Evolutionary conservation across 2,888 invertebrate genomes (phyloP), one percentile per base, ranked within the genome.

Genomic region (Thalpophila matura): DNA sequence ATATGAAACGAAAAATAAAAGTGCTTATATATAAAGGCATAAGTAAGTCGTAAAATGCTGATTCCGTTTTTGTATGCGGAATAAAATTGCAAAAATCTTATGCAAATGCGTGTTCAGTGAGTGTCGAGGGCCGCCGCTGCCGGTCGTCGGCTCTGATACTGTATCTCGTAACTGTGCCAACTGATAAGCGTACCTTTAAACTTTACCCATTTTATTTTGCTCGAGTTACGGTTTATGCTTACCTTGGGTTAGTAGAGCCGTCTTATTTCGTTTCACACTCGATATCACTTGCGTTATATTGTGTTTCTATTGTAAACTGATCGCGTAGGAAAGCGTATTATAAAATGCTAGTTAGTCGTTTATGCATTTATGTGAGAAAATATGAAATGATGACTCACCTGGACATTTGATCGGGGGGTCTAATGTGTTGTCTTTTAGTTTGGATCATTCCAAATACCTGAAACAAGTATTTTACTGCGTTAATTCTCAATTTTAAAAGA

Each of bases 371-470:
- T 59, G 54, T 75, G 59, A 43, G 63, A 68, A 67, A 62, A 61
- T 68, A 68, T 57, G 3, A 26, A 60, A 51, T 62, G 53, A 27
- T 59, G 45, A 55, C 76, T 84, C 83, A 94, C 94, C 92, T 91
- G 85, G 88, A 88, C 93, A 92, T 91, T 83, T 88, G 92, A 87
- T 92, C 90, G 64, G 93, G 91, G 79, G 91, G 91, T 84, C 85
- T 88, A 84, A 89, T 86, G 71, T 85, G 86, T 74, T 86, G 88
- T 73, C 84, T 87, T 77, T 79, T 88, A 82, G 79, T 81, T 85
- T 90, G 86, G 89, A 83, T 89, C 94, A 94, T 94, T 92, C 91
- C 94, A 91, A 84, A 89, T 87, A 89, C 83, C 94, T 94, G 93
- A 53, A 92, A 94, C 84, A 88, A 91, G 57, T 51, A 35, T 37